Evolutionary conservation across 1,140 invertebrate species (phyloP), one percentile per base, ranked within the genome.

Genomic region (Monochamus saltuarius): DNA sequence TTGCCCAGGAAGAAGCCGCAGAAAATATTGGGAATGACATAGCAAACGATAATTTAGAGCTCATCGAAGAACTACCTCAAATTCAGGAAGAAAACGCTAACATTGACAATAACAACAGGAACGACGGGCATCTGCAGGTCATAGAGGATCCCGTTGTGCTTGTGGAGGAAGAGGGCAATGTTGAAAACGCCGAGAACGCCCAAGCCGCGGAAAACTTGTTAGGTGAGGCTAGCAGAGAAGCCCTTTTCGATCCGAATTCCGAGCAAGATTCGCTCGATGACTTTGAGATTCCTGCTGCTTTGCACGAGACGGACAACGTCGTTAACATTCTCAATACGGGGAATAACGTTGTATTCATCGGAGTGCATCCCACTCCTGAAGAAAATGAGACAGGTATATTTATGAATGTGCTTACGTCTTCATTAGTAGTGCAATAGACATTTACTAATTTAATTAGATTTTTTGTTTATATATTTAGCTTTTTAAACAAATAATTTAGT

Each of bases 241-340:
- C 67, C 2, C 52, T 75, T 1, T 74, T 65, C 46, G 74, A 76
- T 62, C 67, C 65, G 7, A 71, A 72, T 61, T 75, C 73, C 2
- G 60, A 70, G 36, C 49, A 59, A 36, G 72, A 75, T 50, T 50
- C 74, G 42, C 43, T 73, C 7, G 70, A 73, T 38, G 74, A 72
- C 40, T 72, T 68, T 36, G 68, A 69, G 16, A 65, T 67, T 13
- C 56, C 65, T 6, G 38, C 64, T 35, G 17, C 43, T 13, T 38
- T 45, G 29, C 61, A 64, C 35, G 52, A 57, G 8, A 52, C 51
- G 14, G 56, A 62, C 16, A 52, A 38, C 42, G 34, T 56, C 13
- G 16, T 42, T 7, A 38, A 40, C 10, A 52, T 60, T 9, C 9
- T 60, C 4, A 38, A 38, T 22, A 16, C 56, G 3, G 46, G 38